Conservation (phyloP, 2,888 invertebrate genomes). For the Frankliniella intonsa region DNA sequence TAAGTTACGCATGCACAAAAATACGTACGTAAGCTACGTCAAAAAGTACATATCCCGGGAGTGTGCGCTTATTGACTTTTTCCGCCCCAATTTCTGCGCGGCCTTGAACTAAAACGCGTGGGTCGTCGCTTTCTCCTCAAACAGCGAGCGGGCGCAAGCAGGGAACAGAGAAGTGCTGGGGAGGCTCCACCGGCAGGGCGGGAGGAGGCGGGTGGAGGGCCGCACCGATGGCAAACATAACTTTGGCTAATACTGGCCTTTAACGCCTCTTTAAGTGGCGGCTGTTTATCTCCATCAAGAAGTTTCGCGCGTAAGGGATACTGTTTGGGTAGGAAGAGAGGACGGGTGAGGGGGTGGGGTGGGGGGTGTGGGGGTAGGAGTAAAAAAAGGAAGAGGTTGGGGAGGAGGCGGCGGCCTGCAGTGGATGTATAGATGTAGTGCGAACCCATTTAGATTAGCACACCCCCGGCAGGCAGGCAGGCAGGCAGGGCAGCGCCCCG, state of each 20-base stretch:
- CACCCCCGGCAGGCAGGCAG: background rate
- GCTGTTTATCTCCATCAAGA: slow-evolving; percentile 10
- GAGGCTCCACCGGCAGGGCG: no score
- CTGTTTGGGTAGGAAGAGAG: background rate
- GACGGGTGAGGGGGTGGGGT: background rate
- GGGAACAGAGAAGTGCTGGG: no score
- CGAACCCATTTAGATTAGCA: slow-evolving; percentile 6
- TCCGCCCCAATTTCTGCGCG: no score
- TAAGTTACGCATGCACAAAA: no score
- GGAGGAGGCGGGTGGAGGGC: no score
- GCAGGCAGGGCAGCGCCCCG: no score
- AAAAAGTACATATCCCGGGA: no score
- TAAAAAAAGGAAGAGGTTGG: background rate
- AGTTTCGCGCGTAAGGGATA: background rate
- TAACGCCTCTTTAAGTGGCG: background rate
- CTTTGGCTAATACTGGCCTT: background rate
- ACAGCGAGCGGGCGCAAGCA: no score
- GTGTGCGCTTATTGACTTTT: no score
- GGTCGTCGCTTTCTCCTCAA: no score
- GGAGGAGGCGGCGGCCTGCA: background rate
- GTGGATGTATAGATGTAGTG: slow-evolving; percentile 6
- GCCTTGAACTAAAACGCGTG: no score
- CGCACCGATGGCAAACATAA: background rate
- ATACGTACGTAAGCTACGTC: no score
- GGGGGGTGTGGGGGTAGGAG: background rate